Evolutionary conservation across 2,888 invertebrate genomes (phyloP).

Genomic region (Troides helena): DNA sequence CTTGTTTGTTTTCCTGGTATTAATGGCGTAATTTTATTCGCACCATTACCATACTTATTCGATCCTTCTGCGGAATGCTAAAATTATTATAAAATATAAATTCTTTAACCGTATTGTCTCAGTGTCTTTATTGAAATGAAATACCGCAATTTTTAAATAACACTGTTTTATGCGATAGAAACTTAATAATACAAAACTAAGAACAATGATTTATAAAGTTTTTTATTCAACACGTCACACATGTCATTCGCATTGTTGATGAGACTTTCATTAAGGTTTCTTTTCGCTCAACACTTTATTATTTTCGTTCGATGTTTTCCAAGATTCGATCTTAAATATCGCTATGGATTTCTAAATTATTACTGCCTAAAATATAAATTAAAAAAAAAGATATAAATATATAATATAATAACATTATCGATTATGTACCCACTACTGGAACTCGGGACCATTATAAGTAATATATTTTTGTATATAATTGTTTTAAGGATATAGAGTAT

Average conservation of each 20-base stretch:
- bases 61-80: neutral
- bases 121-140: neutral
- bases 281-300: slow-evolving; percentile 9
- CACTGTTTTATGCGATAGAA: slow-evolving; percentile 3
- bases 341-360: neutral
- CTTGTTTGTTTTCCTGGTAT: neutral
- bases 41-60: neutral
- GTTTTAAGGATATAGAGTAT: too few relatives aligned
- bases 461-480: too few relatives aligned
- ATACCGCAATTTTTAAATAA: slow-evolving; percentile 3
- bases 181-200: slow-evolving; percentile 8
- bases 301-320: neutral
- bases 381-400: too few relatives aligned
- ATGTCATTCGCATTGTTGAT: slow-evolving; percentile 12
- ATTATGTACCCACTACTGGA: too few relatives aligned
- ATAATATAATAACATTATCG: neutral
- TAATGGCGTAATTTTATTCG: neutral
- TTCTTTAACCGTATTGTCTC: slow-evolving; percentile 1
- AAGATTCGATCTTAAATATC: too few relatives aligned
- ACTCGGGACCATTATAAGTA: too few relatives aligned
- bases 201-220: slow-evolving; percentile 20
- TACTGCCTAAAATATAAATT: neutral
- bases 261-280: slow-evolving; percentile 15
- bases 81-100: neutral
- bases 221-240: slow-evolving; percentile 16